phyloP scores from a whole-genome alignment of 2,797 vertebrate species.

The Diplodus sargus region DNA sequence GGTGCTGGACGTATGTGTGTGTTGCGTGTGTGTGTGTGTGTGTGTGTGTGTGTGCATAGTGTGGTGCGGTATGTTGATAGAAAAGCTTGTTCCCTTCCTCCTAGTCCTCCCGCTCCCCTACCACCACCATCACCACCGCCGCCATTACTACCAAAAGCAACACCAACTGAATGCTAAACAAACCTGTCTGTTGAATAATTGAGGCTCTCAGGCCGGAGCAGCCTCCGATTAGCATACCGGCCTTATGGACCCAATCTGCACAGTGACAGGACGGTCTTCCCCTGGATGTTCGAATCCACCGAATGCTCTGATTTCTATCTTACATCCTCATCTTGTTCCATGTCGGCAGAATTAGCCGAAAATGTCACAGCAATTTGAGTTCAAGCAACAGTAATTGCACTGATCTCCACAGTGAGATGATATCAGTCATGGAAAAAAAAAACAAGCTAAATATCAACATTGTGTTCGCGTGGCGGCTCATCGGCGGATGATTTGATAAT shows the following conservation, averaged over 20 bases:
- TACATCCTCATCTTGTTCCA: slow-evolving; percentile 34
- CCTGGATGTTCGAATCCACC: slow-evolving; percentile 38
- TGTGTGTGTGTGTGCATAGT: slow-evolving; percentile 1
- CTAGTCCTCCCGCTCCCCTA: slow-evolving; percentile 52
- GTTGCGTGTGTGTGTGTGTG: slow-evolving; percentile 20
- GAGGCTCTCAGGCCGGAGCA: slow-evolving; percentile 78
- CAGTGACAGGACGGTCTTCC: slow-evolving; percentile 68
- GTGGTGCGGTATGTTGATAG: slow-evolving; percentile 43
- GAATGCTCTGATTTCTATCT: slow-evolving; percentile 46
- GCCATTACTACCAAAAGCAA: slow-evolving; percentile 75
- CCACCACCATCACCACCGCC: slow-evolving; percentile 55
- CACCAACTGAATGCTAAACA: slow-evolving; percentile 87
- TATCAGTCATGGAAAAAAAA: slow-evolving; percentile 15
- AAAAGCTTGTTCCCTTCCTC: slow-evolving; percentile 63
- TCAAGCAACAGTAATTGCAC: slow-evolving; percentile 1
- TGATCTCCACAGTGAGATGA: slow-evolving; percentile 4
- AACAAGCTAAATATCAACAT: slow-evolving; percentile 9
- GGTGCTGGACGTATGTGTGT: slow-evolving; percentile 34
- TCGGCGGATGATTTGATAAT: slow-evolving; percentile 34
- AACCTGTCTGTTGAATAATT: slow-evolving; percentile 88
- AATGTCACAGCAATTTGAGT: slow-evolving; percentile 9
- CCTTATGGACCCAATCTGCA: slow-evolving; percentile 84
- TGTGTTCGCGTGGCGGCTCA: not conserved
- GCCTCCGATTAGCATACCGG: slow-evolving; percentile 84
- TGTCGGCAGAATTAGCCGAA: slow-evolving; percentile 9